Evolutionary conservation across 1,140 invertebrate genomes (phyloP), one percentile per base, ranked within the genome.

Genomic region (Andrena cerasifolii): DNA sequence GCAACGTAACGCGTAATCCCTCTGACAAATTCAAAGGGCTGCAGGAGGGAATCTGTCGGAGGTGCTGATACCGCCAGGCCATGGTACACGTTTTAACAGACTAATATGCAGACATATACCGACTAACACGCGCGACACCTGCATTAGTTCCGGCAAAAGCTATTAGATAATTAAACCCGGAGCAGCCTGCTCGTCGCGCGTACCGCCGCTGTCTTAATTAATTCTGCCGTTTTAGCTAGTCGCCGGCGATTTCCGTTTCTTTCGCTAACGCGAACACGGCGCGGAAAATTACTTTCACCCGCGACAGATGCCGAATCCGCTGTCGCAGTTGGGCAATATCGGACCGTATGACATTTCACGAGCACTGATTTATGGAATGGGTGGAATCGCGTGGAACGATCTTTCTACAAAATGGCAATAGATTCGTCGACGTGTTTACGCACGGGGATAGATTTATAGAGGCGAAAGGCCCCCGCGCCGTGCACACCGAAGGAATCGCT

Each of bases 201-300:
- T 3, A 31, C 33, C 16, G 31, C n/a, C n/a, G 47, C 12, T 43
- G 14, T 3, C 33, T 63, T 51, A 63, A 73, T 53, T 73, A 63
- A 73, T 28, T 54, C n/a, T 28, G 36, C 10, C 40, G 61, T 21
- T 47, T 47, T 3, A 51, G 2, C n/a, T n/a, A n/a, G n/a, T n/a
- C 18, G n/a, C 28, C 63, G 33, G 28, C 49, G n/a, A n/a, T 43
- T 68, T 54, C 33, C 21, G 33, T 28, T 68, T 28, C 24, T 31
- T 45, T 31, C 14, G 24, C 16, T n/a, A n/a, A 2, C 1, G 54
- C 31, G 3, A 4, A 18, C 14, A 21, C 24, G 61, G 53, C 2
- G 59, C 65, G 4, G 59, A 74, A 74, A 65, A 74, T 66, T 40
- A 74, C 47, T 66, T 74, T 65, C 47, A 33, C 24, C 49, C 4